Percentiles rank a stretch among this genome's conserved stretches.
These are phyloP conservation scores for Leucophenga maculata DNA, from an alignment of 2,888 invertebrate species.

Conservation along the genomic window DNA sequence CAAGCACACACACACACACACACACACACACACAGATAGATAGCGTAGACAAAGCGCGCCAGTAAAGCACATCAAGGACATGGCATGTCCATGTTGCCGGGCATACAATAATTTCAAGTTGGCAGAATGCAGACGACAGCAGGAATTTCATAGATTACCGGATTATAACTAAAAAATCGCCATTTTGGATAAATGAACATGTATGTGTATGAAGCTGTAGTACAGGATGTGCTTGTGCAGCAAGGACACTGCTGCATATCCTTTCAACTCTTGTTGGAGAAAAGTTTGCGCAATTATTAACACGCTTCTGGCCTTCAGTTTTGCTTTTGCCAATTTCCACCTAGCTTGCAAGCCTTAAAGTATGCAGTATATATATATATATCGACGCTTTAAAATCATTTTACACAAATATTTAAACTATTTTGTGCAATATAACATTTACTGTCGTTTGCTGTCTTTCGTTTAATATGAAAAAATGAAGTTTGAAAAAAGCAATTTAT, in stretches of 20 bases:
- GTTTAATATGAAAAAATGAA: constrained; percentile 38
- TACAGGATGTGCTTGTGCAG: constrained; percentile 21
- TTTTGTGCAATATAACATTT: too few species aligned
- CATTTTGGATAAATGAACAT: too few species aligned
- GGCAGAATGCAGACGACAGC: constrained; percentile 30
- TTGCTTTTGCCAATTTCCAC: not conserved
- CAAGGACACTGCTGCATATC: constrained; percentile 9
- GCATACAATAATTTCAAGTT: constrained; percentile 48
- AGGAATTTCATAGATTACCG: constrained; percentile 19
- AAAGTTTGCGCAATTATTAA: constrained; percentile 17
- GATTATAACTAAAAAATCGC: constrained; percentile 9
- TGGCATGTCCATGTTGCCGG: not conserved
- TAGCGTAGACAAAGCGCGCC: too few species aligned
- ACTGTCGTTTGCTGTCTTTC: not conserved
- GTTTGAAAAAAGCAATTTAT: constrained; percentile 48
- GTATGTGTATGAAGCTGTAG: too few species aligned
- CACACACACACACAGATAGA: too few species aligned
- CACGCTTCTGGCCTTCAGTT: not conserved
- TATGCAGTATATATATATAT: not conserved
- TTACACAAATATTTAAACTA: too few species aligned
- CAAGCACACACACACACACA: not conserved
- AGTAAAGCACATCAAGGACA: not conserved
- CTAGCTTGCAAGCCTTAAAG: not conserved
- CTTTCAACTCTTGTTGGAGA: not conserved
- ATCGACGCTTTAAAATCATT: not conserved